These are phyloP conservation scores for Colossoma macropomum DNA, from an alignment of 2,113 vertebrate species.

Conservation along the genomic window DNA sequence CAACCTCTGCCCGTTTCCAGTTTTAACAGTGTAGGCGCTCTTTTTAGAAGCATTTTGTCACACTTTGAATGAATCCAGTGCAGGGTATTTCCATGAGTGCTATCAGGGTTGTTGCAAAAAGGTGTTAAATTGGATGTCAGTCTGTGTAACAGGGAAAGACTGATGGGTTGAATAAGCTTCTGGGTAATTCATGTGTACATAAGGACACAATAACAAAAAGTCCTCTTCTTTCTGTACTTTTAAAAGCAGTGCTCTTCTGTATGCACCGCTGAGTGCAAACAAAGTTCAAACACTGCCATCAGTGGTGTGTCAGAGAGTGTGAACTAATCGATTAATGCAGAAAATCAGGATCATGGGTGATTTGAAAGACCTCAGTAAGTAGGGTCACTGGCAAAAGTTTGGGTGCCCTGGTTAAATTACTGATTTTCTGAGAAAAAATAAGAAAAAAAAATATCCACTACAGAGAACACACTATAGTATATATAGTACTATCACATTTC, in stretches of 20 bases:
- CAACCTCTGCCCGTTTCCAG: background rate
- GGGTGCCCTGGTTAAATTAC: too few relatives aligned
- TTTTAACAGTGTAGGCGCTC: background rate
- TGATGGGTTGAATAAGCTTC: background rate
- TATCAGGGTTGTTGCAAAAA: slow-evolving; percentile 39
- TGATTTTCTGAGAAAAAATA: too few relatives aligned
- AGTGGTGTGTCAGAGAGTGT: slow-evolving; percentile 10
- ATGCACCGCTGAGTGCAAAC: slow-evolving; percentile 42
- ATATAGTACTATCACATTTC: too few relatives aligned
- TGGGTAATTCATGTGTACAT: slow-evolving; percentile 64
- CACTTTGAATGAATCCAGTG: slow-evolving; percentile 1
- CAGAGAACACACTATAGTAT: too few relatives aligned
- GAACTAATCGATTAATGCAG: background rate
- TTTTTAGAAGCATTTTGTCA: background rate
- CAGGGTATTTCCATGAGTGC: slow-evolving; percentile 16
- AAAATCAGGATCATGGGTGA: background rate
- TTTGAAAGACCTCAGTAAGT: background rate
- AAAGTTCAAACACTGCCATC: slow-evolving; percentile 56
- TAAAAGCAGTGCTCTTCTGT: slow-evolving; percentile 61
- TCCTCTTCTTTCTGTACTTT: slow-evolving; percentile 72
- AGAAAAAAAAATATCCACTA: too few relatives aligned
- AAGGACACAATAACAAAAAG: slow-evolving; percentile 73
- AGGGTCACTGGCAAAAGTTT: too few relatives aligned
- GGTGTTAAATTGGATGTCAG: background rate
- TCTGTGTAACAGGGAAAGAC: slow-evolving; percentile 23